These are phyloP conservation scores for Patella pellucida DNA, from an alignment of 2,888 invertebrate genomes.

Conservation along the genomic window DNA sequence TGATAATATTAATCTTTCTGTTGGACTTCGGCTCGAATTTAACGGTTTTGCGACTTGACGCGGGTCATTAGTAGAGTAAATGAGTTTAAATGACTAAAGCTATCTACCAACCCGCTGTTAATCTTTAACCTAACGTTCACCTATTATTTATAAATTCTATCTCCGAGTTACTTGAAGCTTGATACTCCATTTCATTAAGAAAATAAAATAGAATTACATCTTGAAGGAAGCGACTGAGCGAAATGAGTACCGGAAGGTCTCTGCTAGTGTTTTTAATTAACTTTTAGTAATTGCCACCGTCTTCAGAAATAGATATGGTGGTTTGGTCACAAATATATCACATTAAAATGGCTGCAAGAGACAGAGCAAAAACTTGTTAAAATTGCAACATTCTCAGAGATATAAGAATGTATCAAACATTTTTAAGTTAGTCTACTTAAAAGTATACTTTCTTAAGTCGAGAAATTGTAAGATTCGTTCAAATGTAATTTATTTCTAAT, in stretches of 20 bases:
- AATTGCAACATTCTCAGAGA: too few species aligned
- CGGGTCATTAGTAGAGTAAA: neutral
- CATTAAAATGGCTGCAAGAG: too few species aligned
- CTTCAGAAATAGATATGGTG: neutral
- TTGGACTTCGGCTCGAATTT: neutral
- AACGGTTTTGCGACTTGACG: constrained; percentile 4
- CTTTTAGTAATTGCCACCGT: constrained; percentile 2
- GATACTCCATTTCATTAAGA: constrained; percentile 10
- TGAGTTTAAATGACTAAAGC: constrained; percentile 8
- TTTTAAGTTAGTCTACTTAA: too few species aligned
- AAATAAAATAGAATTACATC: constrained; percentile 11
- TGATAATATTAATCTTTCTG: too few species aligned
- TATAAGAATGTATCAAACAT: too few species aligned
- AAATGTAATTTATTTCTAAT: too few species aligned
- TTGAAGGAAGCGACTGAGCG: constrained; percentile 5
- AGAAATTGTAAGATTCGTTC: too few species aligned
- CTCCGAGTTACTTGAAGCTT: neutral
- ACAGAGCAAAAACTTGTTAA: too few species aligned
- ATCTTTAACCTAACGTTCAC: neutral
- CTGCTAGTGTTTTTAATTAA: constrained; percentile 5
- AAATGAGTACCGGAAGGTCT: neutral
- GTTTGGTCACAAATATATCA: too few species aligned
- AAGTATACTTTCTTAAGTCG: too few species aligned
- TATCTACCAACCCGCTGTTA: neutral
- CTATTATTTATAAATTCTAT: constrained; percentile 4